Base-by-base conservation (phyloP, 1,140 invertebrate species). In the Caenorhabditis remanei region DNA sequence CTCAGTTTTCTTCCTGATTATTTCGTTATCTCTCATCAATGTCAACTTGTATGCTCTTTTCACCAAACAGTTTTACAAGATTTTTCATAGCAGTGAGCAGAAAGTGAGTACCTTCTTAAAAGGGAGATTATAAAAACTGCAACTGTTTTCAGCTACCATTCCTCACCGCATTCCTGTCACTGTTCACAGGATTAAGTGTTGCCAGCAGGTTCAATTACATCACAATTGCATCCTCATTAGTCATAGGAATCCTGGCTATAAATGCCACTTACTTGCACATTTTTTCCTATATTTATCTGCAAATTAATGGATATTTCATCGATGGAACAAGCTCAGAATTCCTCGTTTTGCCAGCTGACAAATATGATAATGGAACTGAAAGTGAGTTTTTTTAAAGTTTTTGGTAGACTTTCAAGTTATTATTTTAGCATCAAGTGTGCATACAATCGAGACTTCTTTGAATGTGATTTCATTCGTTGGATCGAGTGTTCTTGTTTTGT, bases 31-130 rank as follows among this genome's bases (percentile, higher is more conserved):
- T 24, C 71, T 79, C 9, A 53, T 79, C n/a, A 79, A 79, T 79
- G 71, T 79, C 13, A 79, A 79, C 24, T n/a, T 79, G 14, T 79
- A 79, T 79, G 71, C 71, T 11, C n/a, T 79, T 1, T 79, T 79
- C 40, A 79, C 71, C 13, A 79, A 79, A 53, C 71, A 79, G 14
- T 79, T 79, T 46, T 79, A 79, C 71, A 79, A 48, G 53, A 79
- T 79, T 11, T 79, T 79, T n/a, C 71, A 79, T 50, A 79, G 46
- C 71, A 79, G 71, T 50, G 71, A 79, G 40, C 71, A 79, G 46
- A 79, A 79, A 53, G 71, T 79, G n/a, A 79, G 13, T 24, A 13
- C 14, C 11, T 32, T 50, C 24, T 50, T 79, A 1, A 32, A n/a
- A 50, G 32, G 32, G 32, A 32, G 32, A 32, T 1, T 32, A 32